These are phyloP conservation scores for Antitype chi DNA, from an alignment of 2,888 invertebrate species.

Conservation along the genomic window DNA sequence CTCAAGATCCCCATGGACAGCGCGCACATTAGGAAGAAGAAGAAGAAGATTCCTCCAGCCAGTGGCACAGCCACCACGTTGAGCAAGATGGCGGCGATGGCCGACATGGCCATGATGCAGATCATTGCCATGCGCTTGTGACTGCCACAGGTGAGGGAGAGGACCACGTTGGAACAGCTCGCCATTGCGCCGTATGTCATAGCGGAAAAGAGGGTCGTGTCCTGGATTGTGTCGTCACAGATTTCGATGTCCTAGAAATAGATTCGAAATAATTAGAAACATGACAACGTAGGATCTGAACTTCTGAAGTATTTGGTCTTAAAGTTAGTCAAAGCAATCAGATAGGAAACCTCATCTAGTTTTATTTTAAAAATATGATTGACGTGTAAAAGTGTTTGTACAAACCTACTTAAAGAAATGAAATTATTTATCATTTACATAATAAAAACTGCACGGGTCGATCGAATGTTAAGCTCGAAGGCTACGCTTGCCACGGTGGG, in stretches of 20 bases:
- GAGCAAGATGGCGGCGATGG: conserved; percentile 78
- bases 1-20: conserved; percentile 87
- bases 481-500: no score
- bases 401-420: no score
- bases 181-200: conserved; percentile 86
- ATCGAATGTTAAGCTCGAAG: no score
- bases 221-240: conserved; percentile 86
- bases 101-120: conserved; percentile 78
- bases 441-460: no score
- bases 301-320: no score
- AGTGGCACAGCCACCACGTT: conserved; percentile 82
- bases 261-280: neutral
- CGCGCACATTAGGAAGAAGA: conserved; percentile 85
- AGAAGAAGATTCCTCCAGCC: conserved; percentile 86
- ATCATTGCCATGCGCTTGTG: conserved; percentile 85
- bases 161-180: conserved; percentile 82
- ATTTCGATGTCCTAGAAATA: conserved; percentile 73
- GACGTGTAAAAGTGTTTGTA: no score
- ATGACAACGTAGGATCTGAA: neutral
- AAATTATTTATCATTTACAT: no score
- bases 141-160: conserved; percentile 85
- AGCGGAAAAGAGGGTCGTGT: conserved; percentile 85
- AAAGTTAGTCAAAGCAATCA: no score
- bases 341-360: no score
- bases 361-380: no score